Base-by-base conservation (phyloP, 1,140 invertebrate genomes). In the Hypsibius dujardini region DNA sequence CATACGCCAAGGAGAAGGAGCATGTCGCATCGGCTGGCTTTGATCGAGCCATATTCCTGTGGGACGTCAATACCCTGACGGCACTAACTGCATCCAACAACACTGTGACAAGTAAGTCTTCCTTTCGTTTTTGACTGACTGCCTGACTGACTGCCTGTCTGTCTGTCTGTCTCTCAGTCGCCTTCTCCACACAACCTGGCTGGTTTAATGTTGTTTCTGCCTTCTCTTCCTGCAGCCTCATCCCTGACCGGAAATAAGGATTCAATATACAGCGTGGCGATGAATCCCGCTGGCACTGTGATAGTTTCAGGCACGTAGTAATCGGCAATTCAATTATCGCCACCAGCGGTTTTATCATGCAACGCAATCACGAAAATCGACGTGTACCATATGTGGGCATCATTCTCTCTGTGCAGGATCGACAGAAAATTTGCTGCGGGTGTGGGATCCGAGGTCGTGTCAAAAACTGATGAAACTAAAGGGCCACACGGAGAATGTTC, bases 61-160 rank as follows among this genome's bases (percentile, higher is more conserved):
- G 96, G 95, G 95, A 98, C 84, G 93, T 98, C 28, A 95, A 95
- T 79, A 98, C 94, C 2, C 83, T 98, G 46, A 98, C 94, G 28
- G 94, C 94, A 47, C 81, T 99, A 59, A 98, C 94, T 60, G 92
- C 95, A 14, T 93, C 90, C 75, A 98, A 98, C 79, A 98, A 98
- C 78, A 98, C 94, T 69, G 95, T 98, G 15, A 98, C 95, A 75
- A 98, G 90, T 92, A 84, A 82, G 84, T 80, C 69, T 40, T 42
- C 42, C 28, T 15, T 73, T 74, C 14, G 28, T 45, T 7, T 47
- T 71, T 71, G 73, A n/a, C 47, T 47, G 72, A 45, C 15, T 67
- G 67, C 45, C 73, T 69, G 75, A 40, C 40, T 73, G 72, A 73
- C 42, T 71, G 28, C 28, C 28, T 28, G 28, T 28, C 15, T 72